Evolutionary conservation across 2,888 invertebrate species (phyloP), one percentile per base, ranked within the genome.

Genomic region (Chalcosyrphus nemorum): DNA sequence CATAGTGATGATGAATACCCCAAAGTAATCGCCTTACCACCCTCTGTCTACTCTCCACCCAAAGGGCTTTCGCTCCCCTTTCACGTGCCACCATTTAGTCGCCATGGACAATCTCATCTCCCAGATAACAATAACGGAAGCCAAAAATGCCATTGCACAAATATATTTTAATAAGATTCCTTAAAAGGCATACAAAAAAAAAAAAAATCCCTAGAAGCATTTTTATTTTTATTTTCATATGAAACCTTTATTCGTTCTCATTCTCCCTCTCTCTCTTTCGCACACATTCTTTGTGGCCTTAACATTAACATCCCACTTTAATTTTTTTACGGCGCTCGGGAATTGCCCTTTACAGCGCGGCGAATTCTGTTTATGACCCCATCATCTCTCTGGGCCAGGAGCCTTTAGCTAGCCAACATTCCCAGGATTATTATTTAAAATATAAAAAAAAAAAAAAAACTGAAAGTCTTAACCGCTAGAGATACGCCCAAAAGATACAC

Each of bases 291-390:
- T n/a, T n/a, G 9, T 6, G 7, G 17, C 17, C 24, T 32, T 19
- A 19, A 27, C 41, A 29, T 70, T 43, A 50, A 63, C 43, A 52
- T 52, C 50, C 27, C 77, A 66, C 66, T 77, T 82, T 66, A 66
- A 76, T 68, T 66, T 82, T 66, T 82, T 77, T 77, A 77, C 61
- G 72, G 43, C 66, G 21, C 15, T 38, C 13, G 52, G 43, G 54
- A 82, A 38, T 72, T 66, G 59, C 59, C 59, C 38, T 57, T 13
- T 32, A 66, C 66, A 66, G 57, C 29, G 65, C 29, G 65, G 56
- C 75, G 41, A 66, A 75, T 75, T 75, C 66, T 11, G 47, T 75
- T 75, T 66, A 75, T 21, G 65, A 57, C 57, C n/a, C 57, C 75
- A 75, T 75, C 74, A 56, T 59, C 54, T 38, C 38, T 41, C 11